Evolutionary conservation across 2,113 vertebrate genomes (phyloP).

Genomic region (Petroica traversi): DNA sequence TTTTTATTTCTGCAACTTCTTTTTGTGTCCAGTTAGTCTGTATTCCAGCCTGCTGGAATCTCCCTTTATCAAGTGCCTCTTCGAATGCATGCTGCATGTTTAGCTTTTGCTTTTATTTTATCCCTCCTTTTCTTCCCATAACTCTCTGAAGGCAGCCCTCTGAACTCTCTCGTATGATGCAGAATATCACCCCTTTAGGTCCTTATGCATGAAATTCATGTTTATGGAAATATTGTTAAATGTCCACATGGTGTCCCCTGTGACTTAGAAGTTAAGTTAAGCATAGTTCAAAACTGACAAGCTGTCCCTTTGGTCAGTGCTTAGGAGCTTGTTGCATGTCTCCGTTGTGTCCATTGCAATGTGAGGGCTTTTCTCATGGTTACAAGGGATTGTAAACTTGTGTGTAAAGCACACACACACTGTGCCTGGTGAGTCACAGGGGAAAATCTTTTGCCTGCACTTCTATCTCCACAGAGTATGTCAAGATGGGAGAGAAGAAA

Average conservation of each 20-base stretch:
- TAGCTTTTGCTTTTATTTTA: background rate
- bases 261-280: background rate
- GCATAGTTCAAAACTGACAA: background rate
- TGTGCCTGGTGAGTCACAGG: accelerated
- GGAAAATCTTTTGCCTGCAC: background rate
- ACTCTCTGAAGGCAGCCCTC: background rate
- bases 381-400: background rate
- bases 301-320: background rate
- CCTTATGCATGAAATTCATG: background rate
- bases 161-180: background rate
- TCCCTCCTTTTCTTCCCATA: background rate
- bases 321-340: background rate
- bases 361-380: background rate
- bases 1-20: background rate
- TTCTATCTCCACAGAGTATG: background rate
- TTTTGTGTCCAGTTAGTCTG: background rate
- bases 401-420: background rate
- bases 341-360: accelerated
- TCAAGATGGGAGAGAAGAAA: background rate
- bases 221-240: background rate
- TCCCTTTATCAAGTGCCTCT: background rate
- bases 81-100: background rate
- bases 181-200: background rate
- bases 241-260: background rate
- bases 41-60: background rate